These are phyloP conservation scores for Pedicia rivosa DNA, from an alignment of 2,888 invertebrate genomes.

Conservation along the genomic window DNA sequence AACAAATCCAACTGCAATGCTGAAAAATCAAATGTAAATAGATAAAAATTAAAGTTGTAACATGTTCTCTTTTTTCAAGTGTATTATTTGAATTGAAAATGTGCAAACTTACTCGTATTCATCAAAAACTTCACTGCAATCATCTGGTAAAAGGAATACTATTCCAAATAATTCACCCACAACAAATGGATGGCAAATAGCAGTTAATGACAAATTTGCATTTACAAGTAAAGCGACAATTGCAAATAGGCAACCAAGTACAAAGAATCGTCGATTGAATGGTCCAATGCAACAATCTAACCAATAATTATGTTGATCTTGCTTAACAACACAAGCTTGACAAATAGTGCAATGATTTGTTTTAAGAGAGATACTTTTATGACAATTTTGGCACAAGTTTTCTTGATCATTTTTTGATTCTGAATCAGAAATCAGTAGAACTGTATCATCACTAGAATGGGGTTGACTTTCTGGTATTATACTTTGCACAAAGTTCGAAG, in stretches of 20 bases:
- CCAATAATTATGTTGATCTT: conserved; percentile 72
- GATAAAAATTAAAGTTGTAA: too few species aligned
- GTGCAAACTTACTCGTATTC: conserved; percentile 50
- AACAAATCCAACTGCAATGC: neutral
- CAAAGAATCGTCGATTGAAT: conserved; percentile 63
- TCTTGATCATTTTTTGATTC: conserved; percentile 17
- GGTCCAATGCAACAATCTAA: conserved; percentile 47
- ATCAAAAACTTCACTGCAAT: conserved; percentile 71
- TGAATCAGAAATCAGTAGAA: conserved; percentile 17
- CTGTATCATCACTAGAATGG: conserved; percentile 22
- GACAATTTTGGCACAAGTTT: conserved; percentile 40
- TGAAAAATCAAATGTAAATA: neutral
- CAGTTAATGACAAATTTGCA: conserved; percentile 65
- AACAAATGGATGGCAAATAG: conserved; percentile 66
- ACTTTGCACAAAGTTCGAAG: conserved; percentile 21
- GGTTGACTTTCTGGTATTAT: conserved; percentile 23
- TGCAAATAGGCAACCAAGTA: conserved; percentile 48
- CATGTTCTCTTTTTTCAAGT: neutral
- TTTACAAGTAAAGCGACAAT: conserved; percentile 53
- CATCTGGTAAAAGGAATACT: conserved; percentile 56
- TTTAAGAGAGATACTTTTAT: conserved; percentile 44
- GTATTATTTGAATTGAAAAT: neutral
- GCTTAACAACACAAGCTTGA: conserved; percentile 59
- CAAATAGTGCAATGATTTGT: conserved; percentile 72
- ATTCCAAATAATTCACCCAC: conserved; percentile 22